Evolutionary conservation across 2,113 vertebrate species (phyloP), one percentile per base, ranked within the genome.

Genomic region (Dipodomys stephensi): DNA sequence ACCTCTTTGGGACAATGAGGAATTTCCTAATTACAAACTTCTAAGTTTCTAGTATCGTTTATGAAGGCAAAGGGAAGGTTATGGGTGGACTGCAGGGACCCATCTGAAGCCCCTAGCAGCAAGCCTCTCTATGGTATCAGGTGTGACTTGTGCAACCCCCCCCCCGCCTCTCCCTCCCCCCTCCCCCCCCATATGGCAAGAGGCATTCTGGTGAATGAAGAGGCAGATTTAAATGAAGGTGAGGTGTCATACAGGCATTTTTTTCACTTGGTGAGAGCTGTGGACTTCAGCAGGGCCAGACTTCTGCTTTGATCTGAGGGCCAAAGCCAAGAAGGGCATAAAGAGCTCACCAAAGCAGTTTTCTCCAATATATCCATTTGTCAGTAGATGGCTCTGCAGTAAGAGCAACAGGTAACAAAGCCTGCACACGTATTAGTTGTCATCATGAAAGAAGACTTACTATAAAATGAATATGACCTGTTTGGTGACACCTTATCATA

Each of bases 381-480:
- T 46, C 35, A 88, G 83, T 10, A 81, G 72, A 57, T 79, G 20
- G 74, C 81, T 57, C 18, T 46, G 77, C 2, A 27, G 77, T 8
- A 35, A 73, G 46, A 69, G 57, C 46, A 62, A 69, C 8, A 57
- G 53, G 62, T 67, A 87, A 20, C 13, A 10, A 68, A 76, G 81
- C 39, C 16, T 11, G 49, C 30, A 60, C 60, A 67, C 0, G 0
- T 11, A 30, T 13, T 30, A 46, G 22, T 22, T 0, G 1, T 13
- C 7, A 39, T 5, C 3, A 53, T 2, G 30, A 79, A 82, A 22
- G 7, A 62, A 62, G 28, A 44, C 62, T 11, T 87, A 19, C 18
- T 39, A 67, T 27, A 67, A 60, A 35, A 25, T 19, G 65, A 89
- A 18, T 25, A 46, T 4, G 44, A 23, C 4, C 2, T 20, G 35